Base-by-base conservation (phyloP, 2,888 invertebrate genomes). In the Eupithecia subfuscata region DNA sequence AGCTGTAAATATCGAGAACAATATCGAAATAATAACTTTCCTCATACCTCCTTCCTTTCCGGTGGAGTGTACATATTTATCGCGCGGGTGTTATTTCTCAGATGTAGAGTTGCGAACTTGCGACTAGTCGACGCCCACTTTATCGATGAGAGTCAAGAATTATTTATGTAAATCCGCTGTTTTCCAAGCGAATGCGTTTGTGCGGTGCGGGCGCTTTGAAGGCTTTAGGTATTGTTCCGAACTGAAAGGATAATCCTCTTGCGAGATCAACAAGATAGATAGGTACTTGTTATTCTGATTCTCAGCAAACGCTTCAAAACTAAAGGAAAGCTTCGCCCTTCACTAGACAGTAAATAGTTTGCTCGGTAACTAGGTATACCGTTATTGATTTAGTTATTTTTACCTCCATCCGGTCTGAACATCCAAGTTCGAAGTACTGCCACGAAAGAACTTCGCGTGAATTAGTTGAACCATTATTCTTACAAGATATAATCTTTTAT, bases 101-200 rank as follows among this genome's bases (percentile, higher is more conserved):
- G 16, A 2, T 30, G 7, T 52, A 52, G 18, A 52, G 30, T 6
- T 45, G 45, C 1, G 64, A 16, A 52, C 16, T 6, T 45, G 45
- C 1, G 64, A 16, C 18, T 34, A 64, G 64, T 65, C 25, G 65
- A 34, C 18, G 65, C 37, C 65, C 65, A 34, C 18, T 9, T 56
- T 56, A 56, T 34, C 65, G 34, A 65, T 37, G 30, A 30, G 16
- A 16, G 7, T 34, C 37, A 9, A 37, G 1, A 64, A 37, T 37
- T 2, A 34, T 65, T 65, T 37, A 65, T 37, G 65, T 37, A 65
- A 65, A 65, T 65, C 18, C 37, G 65, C 18, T 34, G 18, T 65
- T 65, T 64, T 65, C 37, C 37, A 34, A 65, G 18, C 18, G 65
- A 65, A 37, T 65, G 37, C n/a, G 65, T 65, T 34, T 37, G 9